Evolutionary conservation across 2,888 invertebrate species (phyloP), one percentile per base, ranked within the genome.

Genomic region (Ophraella communa): DNA sequence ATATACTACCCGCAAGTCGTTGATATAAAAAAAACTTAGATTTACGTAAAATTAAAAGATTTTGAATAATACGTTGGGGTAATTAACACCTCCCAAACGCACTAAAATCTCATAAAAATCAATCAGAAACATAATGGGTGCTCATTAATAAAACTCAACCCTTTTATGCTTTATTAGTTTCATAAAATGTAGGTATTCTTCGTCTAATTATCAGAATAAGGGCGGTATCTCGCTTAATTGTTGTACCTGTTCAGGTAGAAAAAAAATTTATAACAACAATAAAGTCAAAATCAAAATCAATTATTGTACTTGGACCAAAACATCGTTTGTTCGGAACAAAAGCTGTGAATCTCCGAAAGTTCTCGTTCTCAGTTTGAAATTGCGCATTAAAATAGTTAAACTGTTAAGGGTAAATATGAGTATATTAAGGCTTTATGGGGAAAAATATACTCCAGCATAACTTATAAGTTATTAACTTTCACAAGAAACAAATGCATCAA

Each of bases 1-100:
- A 55, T 47, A 57, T 47, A 30, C 14, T 57, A 33, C 44, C 44
- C 42, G 11, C 14, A 47, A 47, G 57, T 47, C 47, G 57, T 57
- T 30, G 58, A 23, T 24, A 39, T 49, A 58, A 49, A 49, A 49
- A 58, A 58, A 51, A 57, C 45, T 30, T 58, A 33, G 39, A 35
- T 58, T 39, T 39, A 20, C 35, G 49, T 58, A 33, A 35, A 35
- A 49, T 39, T 39, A 18, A 35, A 58, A 8, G 17, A 39, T 49
- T 58, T 49, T 58, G 58, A 58, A 58, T 51, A 58, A 58, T 58
- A 58, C 35, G 35, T 58, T 49, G 24, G 58, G 49, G 49, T 58
- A 58, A 58, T 58, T 58, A 58, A 58, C 58, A 58, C 58, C 58
- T 58, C 58, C 58, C 58, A 58, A 58, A 58, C 49, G 49, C 49